A percentile compares a stretch with the other conserved stretches of the same genome.
Evolutionary conservation across 2,797 vertebrate species (phyloP).

Genomic region (Sciaenops ocellatus): DNA sequence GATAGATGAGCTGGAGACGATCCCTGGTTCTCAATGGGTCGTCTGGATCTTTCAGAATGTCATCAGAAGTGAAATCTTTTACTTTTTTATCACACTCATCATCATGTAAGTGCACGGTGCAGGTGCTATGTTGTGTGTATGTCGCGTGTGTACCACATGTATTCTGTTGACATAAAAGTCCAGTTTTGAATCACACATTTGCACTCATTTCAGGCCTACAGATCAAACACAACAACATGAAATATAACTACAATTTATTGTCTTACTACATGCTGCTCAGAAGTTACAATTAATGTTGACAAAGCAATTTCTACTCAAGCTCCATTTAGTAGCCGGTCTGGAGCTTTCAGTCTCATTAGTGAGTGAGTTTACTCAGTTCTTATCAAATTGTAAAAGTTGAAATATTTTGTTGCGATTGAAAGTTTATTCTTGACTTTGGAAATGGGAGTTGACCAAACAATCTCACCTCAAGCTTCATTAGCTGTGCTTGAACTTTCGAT

Average conservation of each 20-base stretch:
- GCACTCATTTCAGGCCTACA: neutral
- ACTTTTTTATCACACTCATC: constrained; percentile 88
- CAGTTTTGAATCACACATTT: neutral
- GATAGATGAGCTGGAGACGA: constrained; percentile 77
- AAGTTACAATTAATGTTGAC: neutral
- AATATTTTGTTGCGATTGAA: too few species aligned
- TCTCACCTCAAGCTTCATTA: too few species aligned
- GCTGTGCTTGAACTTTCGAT: too few species aligned
- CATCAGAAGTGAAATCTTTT: constrained; percentile 91
- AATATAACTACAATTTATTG: neutral
- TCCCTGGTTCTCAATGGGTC: constrained; percentile 81
- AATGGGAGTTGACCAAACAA: too few species aligned
- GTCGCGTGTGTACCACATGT: neutral
- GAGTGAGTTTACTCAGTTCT: too few species aligned
- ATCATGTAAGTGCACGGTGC: constrained; percentile 87
- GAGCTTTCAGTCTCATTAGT: too few species aligned
- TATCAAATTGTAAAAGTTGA: too few species aligned
- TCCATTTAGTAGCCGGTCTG: neutral
- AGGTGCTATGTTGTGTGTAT: neutral
- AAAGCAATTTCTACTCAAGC: neutral
- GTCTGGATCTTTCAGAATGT: constrained; percentile 92
- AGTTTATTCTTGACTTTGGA: too few species aligned
- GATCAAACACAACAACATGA: neutral
- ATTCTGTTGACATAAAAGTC: neutral
- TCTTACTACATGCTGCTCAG: neutral